A percentile compares a stretch with the other conserved stretches of the same genome.
These are phyloP conservation scores for Ridgeia piscesae DNA, from an alignment of 1,140 invertebrate species.

Conservation along the genomic window DNA sequence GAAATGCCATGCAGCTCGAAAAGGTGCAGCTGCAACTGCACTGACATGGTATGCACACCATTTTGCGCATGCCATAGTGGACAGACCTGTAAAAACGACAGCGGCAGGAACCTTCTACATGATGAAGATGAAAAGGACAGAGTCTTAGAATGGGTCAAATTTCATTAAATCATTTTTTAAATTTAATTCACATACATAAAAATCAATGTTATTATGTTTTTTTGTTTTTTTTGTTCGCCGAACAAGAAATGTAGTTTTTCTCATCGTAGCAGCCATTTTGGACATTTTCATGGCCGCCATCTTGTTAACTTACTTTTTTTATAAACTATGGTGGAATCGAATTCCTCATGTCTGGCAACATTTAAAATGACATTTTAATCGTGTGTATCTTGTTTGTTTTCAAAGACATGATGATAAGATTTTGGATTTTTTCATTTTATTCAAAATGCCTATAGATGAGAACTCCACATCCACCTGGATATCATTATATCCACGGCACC, in stretches of 20 bases:
- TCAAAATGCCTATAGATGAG: constrained; percentile 17
- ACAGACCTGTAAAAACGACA: not conserved
- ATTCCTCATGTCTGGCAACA: not conserved
- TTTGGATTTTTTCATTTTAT: constrained; percentile 23
- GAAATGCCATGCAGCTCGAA: too few relatives aligned
- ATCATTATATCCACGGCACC: not conserved
- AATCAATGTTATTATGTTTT: too few relatives aligned
- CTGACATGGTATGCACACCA: not conserved
- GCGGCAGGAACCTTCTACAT: too few relatives aligned
- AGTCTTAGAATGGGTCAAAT: too few relatives aligned
- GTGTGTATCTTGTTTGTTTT: not conserved
- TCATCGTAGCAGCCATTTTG: too few relatives aligned
- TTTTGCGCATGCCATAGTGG: not conserved
- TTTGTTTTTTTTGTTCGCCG: too few relatives aligned
- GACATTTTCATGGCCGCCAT: too few relatives aligned
- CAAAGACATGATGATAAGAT: constrained; percentile 19
- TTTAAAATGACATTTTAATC: not conserved
- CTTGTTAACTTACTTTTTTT: too few relatives aligned
- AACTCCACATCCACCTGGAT: constrained; percentile 14
- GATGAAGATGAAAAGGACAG: too few relatives aligned
- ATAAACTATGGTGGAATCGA: constrained; percentile 8
- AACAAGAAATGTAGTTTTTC: too few relatives aligned
- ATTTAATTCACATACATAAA: too few relatives aligned
- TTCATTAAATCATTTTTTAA: too few relatives aligned
- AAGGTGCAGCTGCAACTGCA: not conserved